phyloP scores from a whole-genome alignment of 1,140 invertebrate species.

The Bicyclus anynana region DNA sequence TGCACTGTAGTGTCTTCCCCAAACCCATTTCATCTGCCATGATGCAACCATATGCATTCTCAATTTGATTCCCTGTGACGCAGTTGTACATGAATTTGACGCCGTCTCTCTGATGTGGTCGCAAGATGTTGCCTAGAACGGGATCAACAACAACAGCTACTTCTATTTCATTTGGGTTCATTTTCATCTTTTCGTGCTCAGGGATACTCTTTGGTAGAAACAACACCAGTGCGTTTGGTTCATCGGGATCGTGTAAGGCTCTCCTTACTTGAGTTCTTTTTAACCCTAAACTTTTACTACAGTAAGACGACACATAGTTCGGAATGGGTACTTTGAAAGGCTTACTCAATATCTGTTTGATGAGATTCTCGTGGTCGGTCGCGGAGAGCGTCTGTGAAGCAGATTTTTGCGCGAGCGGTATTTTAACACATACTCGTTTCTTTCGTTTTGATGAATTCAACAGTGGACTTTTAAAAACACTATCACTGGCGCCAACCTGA shows the following conservation, averaged over 20 bases:
- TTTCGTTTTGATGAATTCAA: constrained; percentile 56
- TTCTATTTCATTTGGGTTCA: constrained; percentile 78
- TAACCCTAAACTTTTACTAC: constrained; percentile 79
- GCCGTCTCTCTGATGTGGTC: constrained; percentile 99
- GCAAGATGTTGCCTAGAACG: constrained; percentile 90
- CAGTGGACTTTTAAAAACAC: constrained; percentile 71
- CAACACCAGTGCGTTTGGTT: constrained; percentile 94
- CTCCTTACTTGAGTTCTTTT: constrained; percentile 75
- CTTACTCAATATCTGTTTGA: constrained; percentile 89
- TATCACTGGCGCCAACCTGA: constrained; percentile 64
- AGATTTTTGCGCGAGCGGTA: constrained; percentile 56
- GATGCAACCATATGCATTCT: constrained; percentile 94
- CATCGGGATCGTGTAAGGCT: constrained; percentile 95
- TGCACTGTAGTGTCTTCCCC: constrained; percentile 99
- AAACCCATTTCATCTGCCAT: constrained; percentile 99
- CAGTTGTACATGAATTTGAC: constrained; percentile 99
- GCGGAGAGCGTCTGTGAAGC: constrained; percentile 48
- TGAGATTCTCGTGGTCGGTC: constrained; percentile 80
- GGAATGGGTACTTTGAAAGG: constrained; percentile 97
- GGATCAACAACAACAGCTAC: constrained; percentile 98
- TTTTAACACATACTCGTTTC: constrained; percentile 58
- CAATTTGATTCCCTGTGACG: constrained; percentile 94
- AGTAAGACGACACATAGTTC: constrained; percentile 89
- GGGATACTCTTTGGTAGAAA: constrained; percentile 88
- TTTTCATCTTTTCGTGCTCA: constrained; percentile 91